These are phyloP conservation scores for Sminthopsis crassicaudata DNA, from an alignment of 2,113 vertebrate genomes.

Conservation along the genomic window DNA sequence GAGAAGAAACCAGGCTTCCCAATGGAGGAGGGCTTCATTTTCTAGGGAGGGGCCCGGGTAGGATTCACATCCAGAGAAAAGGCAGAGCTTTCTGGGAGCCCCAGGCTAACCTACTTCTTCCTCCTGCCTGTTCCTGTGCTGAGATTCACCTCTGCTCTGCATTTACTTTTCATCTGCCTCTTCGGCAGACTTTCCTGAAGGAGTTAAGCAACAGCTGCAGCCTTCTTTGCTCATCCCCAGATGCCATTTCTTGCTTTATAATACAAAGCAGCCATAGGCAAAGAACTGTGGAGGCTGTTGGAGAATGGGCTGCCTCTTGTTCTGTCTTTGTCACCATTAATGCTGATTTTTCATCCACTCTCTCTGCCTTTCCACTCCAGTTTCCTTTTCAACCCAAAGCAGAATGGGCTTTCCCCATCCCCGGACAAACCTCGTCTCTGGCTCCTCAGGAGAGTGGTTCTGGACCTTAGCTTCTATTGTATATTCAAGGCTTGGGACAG, in stretches of 20 bases:
- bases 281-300: neutral
- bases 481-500: neutral
- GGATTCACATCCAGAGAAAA: neutral
- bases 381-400: neutral
- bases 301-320: too few relatives aligned
- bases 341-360: neutral
- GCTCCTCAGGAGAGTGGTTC: neutral
- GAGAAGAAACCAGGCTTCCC: neutral
- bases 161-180: neutral
- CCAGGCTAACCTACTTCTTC: neutral
- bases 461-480: neutral
- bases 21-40: slow-evolving; percentile 1
- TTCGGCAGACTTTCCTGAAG: neutral
- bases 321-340: neutral
- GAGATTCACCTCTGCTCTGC: neutral
- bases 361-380: neutral
- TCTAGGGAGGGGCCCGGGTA: neutral
- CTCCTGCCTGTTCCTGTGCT: neutral
- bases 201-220: neutral
- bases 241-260: neutral
- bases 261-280: neutral
- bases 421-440: too few relatives aligned
- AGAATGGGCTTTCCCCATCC: neutral
- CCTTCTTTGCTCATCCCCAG: neutral
- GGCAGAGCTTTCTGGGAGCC: neutral